Evolutionary conservation across 2,797 vertebrate species (phyloP).

Genomic region (Threskiornis aethiopicus): DNA sequence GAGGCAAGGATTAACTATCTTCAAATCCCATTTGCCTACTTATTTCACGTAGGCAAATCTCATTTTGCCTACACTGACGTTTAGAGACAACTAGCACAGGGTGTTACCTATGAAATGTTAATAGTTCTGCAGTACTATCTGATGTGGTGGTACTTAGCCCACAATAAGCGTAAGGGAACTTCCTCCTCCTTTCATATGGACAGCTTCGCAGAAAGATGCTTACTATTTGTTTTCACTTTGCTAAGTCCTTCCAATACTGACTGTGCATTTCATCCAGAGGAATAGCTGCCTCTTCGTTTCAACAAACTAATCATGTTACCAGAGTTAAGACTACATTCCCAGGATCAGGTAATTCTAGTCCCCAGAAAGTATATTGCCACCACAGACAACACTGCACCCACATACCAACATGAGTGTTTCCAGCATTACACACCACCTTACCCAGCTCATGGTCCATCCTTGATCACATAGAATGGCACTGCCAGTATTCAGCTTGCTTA

Average conservation of each 20-base stretch:
- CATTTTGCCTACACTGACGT: neutral
- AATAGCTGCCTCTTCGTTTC: neutral
- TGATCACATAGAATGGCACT: neutral
- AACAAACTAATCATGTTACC: neutral
- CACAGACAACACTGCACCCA: neutral
- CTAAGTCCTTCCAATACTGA: neutral
- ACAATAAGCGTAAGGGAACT: neutral
- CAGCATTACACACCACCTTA: neutral
- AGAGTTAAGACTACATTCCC: neutral
- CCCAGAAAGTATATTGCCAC: fast-evolving
- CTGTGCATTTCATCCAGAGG: neutral
- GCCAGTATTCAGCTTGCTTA: neutral
- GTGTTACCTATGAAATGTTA: neutral
- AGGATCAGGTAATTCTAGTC: neutral
- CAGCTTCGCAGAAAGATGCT: neutral
- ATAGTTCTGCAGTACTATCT: neutral
- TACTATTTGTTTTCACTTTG: neutral
- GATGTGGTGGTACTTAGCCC: neutral
- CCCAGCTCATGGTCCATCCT: neutral
- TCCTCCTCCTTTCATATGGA: neutral
- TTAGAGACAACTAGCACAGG: neutral
- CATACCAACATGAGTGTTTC: neutral
- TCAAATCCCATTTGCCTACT: neutral
- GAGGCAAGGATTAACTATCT: neutral
- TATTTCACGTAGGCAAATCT: neutral